phyloP scores from a whole-genome alignment of 1,140 invertebrate species.

The Helicoverpa armigera region DNA sequence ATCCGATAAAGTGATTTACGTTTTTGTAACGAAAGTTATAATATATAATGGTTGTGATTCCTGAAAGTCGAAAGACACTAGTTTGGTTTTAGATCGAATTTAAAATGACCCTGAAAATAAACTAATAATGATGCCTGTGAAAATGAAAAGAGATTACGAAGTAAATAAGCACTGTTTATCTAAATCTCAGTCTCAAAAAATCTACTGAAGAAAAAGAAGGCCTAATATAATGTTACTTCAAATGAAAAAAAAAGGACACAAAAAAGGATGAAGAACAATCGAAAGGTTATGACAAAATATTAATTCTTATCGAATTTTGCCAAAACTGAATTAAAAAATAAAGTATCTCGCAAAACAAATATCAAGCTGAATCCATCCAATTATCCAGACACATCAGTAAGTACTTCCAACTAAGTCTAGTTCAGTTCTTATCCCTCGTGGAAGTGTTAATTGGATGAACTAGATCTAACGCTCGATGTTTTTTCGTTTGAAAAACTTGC shows the following conservation, averaged over 20 bases:
- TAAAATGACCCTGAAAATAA: no score
- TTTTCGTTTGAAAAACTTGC: constrained; percentile 38
- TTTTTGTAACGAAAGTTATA: background rate
- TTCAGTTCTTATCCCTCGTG: constrained; percentile 52
- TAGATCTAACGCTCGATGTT: constrained; percentile 50
- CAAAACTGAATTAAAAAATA: background rate
- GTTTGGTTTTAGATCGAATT: no score
- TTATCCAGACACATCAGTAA: constrained; percentile 5
- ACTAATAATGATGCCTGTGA: no score
- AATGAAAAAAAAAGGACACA: background rate
- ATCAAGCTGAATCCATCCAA: constrained; percentile 2
- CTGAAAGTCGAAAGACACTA: no score
- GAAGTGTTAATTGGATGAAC: constrained; percentile 68
- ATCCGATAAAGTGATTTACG: constrained; percentile 29
- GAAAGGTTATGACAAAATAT: background rate
- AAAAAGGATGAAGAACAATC: background rate
- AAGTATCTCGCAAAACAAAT: background rate
- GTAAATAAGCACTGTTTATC: no score
- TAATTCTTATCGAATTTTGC: background rate
- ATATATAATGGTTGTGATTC: background rate
- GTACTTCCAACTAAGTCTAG: constrained; percentile 14
- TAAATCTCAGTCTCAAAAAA: no score
- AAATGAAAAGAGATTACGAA: no score
- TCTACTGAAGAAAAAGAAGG: no score
- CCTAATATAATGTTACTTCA: no score